Evolutionary conservation across 2,888 invertebrate genomes (phyloP).

Genomic region (Himalopsyche anomala): DNA sequence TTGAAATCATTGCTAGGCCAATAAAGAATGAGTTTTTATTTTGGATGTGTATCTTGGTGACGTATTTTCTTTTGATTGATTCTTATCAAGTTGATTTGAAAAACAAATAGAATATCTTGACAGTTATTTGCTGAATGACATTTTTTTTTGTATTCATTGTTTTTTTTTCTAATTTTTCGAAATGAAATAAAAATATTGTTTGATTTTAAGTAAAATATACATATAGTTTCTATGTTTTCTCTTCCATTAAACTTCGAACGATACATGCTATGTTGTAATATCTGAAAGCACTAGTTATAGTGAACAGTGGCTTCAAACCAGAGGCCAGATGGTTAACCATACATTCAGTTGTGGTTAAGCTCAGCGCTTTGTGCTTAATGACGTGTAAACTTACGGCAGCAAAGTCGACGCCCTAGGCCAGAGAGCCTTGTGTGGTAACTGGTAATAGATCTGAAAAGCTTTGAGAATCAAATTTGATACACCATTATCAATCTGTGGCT

Average conservation of each 20-base stretch:
- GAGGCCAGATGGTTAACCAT: slow-evolving; percentile 27
- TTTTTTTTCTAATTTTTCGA: no score
- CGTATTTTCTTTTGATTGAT: no score
- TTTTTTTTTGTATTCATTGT: no score
- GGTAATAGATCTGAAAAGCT: slow-evolving; percentile 23
- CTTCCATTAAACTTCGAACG: background rate
- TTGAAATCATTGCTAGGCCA: no score
- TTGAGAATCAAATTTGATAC: background rate
- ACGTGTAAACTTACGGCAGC: slow-evolving; percentile 54
- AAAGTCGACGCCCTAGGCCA: background rate
- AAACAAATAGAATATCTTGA: no score
- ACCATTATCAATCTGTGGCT: background rate
- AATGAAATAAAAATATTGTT: no score
- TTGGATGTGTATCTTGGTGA: no score
- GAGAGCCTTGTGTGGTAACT: background rate
- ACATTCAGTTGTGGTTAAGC: slow-evolving; percentile 11
- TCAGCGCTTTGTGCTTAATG: slow-evolving; percentile 51
- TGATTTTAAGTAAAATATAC: no score
- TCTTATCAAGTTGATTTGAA: no score
- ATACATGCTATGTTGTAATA: background rate
- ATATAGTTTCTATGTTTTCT: background rate
- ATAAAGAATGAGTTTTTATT: no score
- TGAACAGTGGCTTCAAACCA: slow-evolving; percentile 20
- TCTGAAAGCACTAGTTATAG: slow-evolving; percentile 12
- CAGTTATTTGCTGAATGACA: no score